Evolutionary conservation across 2,113 vertebrate species (phyloP), one percentile per base, ranked within the genome.

Genomic region (Pomatorhinus ruficollis): DNA sequence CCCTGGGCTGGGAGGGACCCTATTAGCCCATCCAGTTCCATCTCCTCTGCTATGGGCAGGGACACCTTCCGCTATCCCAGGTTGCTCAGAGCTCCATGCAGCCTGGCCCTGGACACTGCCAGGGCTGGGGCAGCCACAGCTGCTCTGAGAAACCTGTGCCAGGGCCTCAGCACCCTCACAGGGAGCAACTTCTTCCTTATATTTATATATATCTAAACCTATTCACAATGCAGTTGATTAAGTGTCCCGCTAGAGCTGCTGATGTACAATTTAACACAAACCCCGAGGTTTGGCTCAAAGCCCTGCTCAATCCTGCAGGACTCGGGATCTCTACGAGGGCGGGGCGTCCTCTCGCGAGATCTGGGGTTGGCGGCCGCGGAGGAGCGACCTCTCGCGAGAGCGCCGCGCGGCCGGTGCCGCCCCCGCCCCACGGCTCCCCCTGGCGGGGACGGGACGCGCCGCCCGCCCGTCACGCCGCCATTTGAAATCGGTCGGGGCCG

Each of bases 281-380:
- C 4, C 2, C n/a, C 30, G 24, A 49, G 9, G 1, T 22, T 10
- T 1, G 13, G 14, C 65, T 35, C 57, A 0, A 2, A 5, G 6
- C 16, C 63, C 44, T 0, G 5, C 53, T 8, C 53, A 7, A 0
- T 14, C 31, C 60, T 0, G 35, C 19, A 25, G 4, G 8, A 20
- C 70, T 7, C 42, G 8, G 16, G 4, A 25, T 1, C 37, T 15
- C 2, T 0, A 1, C 2, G 14, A 8, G 17, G 44, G 44, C 17
- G 11, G 20, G 10, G 6, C 11, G 2, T 14, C 9, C 25, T 75
- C 65, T 71, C 85, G 66, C 85, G 85, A 70, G 40, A 49, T 30
- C 25, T 47, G 40, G 6, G 14, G 23, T 12, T 3, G 5, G 3
- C 9, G 24, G n/a, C 30, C 1, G 56, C 4, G 2, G n/a, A 27